Evolutionary conservation across 2,888 invertebrate genomes (phyloP).

Genomic region (Phrixothrix hirtus): DNA sequence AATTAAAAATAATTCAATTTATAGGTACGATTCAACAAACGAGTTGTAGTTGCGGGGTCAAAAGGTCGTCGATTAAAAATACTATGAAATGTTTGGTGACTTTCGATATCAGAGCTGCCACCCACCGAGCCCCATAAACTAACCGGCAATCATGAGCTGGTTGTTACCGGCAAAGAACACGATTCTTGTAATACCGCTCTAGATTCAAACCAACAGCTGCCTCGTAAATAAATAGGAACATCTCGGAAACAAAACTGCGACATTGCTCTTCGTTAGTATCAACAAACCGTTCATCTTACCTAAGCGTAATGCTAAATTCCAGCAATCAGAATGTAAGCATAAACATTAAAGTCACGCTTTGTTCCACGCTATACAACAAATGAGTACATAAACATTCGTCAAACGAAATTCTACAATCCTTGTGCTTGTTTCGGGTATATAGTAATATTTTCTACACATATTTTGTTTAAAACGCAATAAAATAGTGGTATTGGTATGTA

Average conservation of each 20-base stretch:
- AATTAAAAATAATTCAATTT: no score
- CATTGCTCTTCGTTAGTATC: conserved; percentile 31
- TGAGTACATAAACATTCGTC: conserved; percentile 18
- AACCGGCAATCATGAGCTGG: conserved; percentile 42
- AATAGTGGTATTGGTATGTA: no score
- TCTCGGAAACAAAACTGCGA: conserved; percentile 38
- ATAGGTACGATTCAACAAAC: conserved; percentile 21
- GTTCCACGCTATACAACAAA: conserved; percentile 19
- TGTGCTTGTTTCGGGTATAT: no score
- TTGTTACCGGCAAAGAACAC: conserved; percentile 41
- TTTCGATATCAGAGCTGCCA: conserved; percentile 37
- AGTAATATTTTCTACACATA: no score
- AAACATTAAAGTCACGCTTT: conserved; percentile 23
- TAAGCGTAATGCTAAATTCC: conserved; percentile 9
- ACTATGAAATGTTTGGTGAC: conserved; percentile 33
- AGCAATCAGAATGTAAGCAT: conserved; percentile 17
- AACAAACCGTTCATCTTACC: conserved; percentile 21
- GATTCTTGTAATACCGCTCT: conserved; percentile 42
- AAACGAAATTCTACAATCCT: conserved; percentile 15
- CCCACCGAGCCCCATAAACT: conserved; percentile 43
- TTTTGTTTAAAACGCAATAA: no score
- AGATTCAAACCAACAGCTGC: conserved; percentile 38
- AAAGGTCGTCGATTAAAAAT: conserved; percentile 27
- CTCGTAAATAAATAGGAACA: conserved; percentile 40
- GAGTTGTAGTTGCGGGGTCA: conserved; percentile 15